Conservation (phyloP, 1,140 invertebrate genomes). For the Euschistus heros region DNA sequence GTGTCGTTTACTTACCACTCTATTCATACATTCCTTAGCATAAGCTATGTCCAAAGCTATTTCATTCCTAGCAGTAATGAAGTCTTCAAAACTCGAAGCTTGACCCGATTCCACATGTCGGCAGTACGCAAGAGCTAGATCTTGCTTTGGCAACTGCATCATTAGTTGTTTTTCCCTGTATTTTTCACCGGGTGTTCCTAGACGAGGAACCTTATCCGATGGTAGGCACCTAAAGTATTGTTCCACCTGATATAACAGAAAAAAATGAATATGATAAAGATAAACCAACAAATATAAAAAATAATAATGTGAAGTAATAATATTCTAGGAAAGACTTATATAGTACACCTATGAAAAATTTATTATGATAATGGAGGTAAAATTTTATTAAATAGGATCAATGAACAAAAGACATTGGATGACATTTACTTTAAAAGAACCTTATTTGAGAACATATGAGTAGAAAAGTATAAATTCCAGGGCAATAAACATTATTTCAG, state of each 20-base stretch:
- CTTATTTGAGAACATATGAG: too few relatives aligned
- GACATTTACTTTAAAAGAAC: too few relatives aligned
- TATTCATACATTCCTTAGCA: constrained; percentile 44
- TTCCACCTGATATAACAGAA: constrained; percentile 39
- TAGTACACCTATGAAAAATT: too few relatives aligned
- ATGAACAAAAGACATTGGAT: too few relatives aligned
- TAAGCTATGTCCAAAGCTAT: constrained; percentile 88
- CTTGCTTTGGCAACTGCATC: constrained; percentile 86
- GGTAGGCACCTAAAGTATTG: constrained; percentile 67
- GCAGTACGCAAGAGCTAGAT: constrained; percentile 80
- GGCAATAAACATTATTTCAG: too few relatives aligned
- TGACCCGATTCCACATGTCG: constrained; percentile 69
- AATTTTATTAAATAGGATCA: too few relatives aligned
- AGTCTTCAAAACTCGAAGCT: constrained; percentile 71
- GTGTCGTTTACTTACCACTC: constrained; percentile 38
- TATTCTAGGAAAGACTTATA: too few relatives aligned
- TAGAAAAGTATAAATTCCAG: too few relatives aligned
- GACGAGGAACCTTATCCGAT: constrained; percentile 60
- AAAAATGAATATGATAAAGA: too few relatives aligned
- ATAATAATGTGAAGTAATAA: too few relatives aligned
- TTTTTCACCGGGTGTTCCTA: constrained; percentile 66
- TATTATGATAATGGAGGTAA: too few relatives aligned
- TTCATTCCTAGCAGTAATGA: constrained; percentile 83
- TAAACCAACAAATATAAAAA: too few relatives aligned
- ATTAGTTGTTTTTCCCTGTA: constrained; percentile 72